phyloP scores from a whole-genome alignment of 2,113 vertebrate genomes.

The Chaenocephalus aceratus region DNA sequence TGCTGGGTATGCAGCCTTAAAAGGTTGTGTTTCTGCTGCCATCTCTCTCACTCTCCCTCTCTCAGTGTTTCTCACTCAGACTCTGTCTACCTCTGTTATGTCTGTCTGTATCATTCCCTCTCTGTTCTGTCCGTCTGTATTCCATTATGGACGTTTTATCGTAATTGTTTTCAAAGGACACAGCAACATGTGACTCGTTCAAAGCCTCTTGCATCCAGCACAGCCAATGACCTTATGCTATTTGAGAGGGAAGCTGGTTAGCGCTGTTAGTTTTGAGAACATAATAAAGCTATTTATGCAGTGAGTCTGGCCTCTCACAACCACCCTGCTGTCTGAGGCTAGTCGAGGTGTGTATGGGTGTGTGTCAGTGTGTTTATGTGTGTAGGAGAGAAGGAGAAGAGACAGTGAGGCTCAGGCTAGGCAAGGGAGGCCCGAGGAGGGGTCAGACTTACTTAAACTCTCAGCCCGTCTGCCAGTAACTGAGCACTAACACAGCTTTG shows the following conservation, averaged over 20 bases:
- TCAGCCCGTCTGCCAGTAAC: slow-evolving; percentile 75
- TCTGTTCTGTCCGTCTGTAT: slow-evolving; percentile 42
- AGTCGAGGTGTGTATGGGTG: slow-evolving; percentile 68
- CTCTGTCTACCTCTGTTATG: slow-evolving; percentile 54
- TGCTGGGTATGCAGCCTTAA: slow-evolving; percentile 85
- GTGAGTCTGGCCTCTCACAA: slow-evolving; percentile 82
- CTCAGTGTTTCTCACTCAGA: slow-evolving; percentile 36
- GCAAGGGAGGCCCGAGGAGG: slow-evolving; percentile 76
- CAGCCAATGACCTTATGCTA: slow-evolving; percentile 73
- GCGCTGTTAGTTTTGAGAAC: slow-evolving; percentile 75
- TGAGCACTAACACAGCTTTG: slow-evolving; percentile 76
- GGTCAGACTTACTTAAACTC: slow-evolving; percentile 83
- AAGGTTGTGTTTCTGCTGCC: slow-evolving; percentile 82
- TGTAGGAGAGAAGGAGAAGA: slow-evolving; percentile 59
- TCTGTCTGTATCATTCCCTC: slow-evolving; percentile 53
- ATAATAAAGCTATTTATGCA: slow-evolving; percentile 86
- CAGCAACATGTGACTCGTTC: slow-evolving; percentile 52
- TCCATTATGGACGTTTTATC: slow-evolving; percentile 65
- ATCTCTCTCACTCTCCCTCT: slow-evolving; percentile 51
- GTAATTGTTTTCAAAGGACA: slow-evolving; percentile 61
- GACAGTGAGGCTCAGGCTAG: slow-evolving; percentile 73
- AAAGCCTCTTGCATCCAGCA: slow-evolving; percentile 55
- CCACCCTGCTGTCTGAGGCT: slow-evolving; percentile 80
- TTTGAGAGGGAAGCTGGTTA: slow-evolving; percentile 77
- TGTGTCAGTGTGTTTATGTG: slow-evolving; percentile 29